Evolutionary conservation across 2,888 invertebrate genomes (phyloP).

Genomic region (Caenorhabditis sinica): DNA sequence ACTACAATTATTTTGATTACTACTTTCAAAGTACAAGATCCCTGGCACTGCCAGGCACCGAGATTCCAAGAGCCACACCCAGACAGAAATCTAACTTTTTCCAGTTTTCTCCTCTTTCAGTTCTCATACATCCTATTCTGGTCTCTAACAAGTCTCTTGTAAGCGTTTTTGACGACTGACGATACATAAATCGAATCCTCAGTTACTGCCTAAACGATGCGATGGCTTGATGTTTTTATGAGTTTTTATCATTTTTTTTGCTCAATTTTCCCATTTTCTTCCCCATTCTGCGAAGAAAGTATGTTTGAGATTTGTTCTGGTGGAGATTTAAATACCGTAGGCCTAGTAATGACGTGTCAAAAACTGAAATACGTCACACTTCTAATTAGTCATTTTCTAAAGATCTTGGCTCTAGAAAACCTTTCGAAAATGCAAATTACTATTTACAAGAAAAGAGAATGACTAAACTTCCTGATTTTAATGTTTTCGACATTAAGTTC

Average conservation of each 20-base stretch:
- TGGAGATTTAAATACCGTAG: too few relatives aligned
- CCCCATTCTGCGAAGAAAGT: too few relatives aligned
- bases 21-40: too few relatives aligned
- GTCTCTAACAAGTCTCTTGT: not conserved
- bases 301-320: too few relatives aligned
- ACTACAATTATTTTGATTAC: too few relatives aligned
- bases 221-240: not conserved
- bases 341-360: too few relatives aligned
- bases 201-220: not conserved
- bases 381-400: slow-evolving; percentile 14
- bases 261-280: not conserved
- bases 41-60: too few relatives aligned
- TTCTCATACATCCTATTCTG: not conserved
- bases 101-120: not conserved
- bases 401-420: not conserved
- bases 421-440: not conserved
- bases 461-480: not conserved
- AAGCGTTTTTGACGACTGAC: not conserved
- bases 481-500: not conserved
- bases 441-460: not conserved
- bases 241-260: slow-evolving; percentile 3
- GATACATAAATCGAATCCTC: slow-evolving; percentile 9
- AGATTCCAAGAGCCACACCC: too few relatives aligned
- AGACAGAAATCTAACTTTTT: not conserved
- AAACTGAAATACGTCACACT: slow-evolving; percentile 8